Evolutionary conservation across 2,113 vertebrate genomes (phyloP).

Genomic region (Nothocercus nigrocapillus): DNA sequence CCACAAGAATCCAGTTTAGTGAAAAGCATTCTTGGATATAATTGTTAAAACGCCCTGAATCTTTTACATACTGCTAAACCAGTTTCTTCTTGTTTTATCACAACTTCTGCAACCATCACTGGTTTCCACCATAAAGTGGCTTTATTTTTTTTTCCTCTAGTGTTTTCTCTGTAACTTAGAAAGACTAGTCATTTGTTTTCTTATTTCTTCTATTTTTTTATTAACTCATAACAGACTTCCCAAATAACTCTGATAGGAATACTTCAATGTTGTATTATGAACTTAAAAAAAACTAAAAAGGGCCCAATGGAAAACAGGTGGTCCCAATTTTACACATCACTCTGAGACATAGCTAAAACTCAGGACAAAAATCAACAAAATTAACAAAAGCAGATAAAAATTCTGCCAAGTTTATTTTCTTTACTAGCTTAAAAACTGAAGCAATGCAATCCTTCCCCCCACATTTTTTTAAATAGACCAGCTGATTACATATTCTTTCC

Average conservation of each 20-base stretch:
- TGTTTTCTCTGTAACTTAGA: background rate
- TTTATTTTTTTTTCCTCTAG: background rate
- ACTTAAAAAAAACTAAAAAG: constrained; percentile 22
- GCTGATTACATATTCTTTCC: background rate
- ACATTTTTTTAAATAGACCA: background rate
- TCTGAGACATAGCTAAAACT: constrained; percentile 44
- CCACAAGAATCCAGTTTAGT: background rate
- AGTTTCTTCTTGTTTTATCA: background rate
- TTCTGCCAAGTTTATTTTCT: constrained; percentile 37
- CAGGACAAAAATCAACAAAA: constrained; percentile 37
- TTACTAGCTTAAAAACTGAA: constrained; percentile 7
- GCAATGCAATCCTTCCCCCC: background rate
- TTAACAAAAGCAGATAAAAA: constrained; percentile 13
- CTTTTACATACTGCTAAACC: background rate
- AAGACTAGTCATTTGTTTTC: background rate
- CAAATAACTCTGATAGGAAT: constrained; percentile 36
- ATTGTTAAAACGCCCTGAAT: background rate
- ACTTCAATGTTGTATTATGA: background rate
- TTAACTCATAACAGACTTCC: constrained; percentile 39
- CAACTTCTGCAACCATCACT: background rate
- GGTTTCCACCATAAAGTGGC: background rate
- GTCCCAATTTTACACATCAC: constrained; percentile 12
- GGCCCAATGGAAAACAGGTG: constrained; percentile 71
- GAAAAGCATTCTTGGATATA: background rate
- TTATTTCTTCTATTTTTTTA: background rate